Evolutionary conservation across 1,140 invertebrate genomes (phyloP).

Genomic region (Microplitis mediator): DNA sequence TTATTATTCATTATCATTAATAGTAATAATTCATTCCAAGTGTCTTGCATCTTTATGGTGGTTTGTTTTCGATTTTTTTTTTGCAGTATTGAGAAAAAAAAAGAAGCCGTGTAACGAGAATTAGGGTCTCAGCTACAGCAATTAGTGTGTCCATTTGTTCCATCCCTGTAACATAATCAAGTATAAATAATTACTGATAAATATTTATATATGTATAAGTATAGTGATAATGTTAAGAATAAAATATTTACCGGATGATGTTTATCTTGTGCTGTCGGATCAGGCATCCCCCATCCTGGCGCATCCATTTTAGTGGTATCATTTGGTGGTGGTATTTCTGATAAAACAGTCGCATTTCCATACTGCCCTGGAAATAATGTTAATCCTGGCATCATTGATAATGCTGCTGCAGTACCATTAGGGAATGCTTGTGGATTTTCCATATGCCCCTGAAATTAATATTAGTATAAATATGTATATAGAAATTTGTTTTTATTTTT

Average conservation of each 20-base stretch:
- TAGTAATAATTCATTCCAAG: constrained; percentile 17
- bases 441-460: constrained; percentile 47
- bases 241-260: constrained; percentile 52
- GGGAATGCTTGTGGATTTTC: constrained; percentile 56
- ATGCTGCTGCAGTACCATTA: constrained; percentile 52
- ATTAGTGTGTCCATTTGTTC: constrained; percentile 56
- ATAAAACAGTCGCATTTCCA: constrained; percentile 42
- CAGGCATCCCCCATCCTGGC: constrained; percentile 56
- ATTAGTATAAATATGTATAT: too few relatives aligned
- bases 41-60: constrained; percentile 3
- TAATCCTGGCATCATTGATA: constrained; percentile 55
- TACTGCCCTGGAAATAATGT: constrained; percentile 54
- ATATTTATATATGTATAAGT: background rate
- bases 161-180: constrained; percentile 46
- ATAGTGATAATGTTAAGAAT: background rate
- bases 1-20: constrained; percentile 34
- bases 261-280: constrained; percentile 56
- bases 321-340: constrained; percentile 54
- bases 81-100: constrained; percentile 14
- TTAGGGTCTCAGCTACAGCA: constrained; percentile 28
- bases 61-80: constrained; percentile 3
- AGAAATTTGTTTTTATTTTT: too few relatives aligned
- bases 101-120: constrained; percentile 30
- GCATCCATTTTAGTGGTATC: constrained; percentile 55
- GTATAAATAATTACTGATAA: background rate